These are phyloP conservation scores for Drosophila neotestacea DNA, from an alignment of 2,888 invertebrate species.

Conservation along the genomic window DNA sequence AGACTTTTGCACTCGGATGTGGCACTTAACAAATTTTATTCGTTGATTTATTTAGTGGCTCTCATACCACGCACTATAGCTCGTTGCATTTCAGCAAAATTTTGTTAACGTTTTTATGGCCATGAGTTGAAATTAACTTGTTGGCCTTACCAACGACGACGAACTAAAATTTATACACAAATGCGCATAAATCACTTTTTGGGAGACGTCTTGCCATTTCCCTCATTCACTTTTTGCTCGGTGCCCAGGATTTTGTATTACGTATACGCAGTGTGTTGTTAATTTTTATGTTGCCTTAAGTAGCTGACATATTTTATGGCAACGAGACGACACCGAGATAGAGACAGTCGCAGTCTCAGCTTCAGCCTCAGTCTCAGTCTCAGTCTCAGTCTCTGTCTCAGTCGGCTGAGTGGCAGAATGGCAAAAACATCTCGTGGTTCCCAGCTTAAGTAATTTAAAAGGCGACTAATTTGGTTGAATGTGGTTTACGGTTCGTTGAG, in stretches of 20 bases:
- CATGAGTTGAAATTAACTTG: slow-evolving; percentile 61
- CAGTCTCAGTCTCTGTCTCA: background rate
- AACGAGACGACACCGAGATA: slow-evolving; percentile 18
- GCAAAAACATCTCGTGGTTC: background rate
- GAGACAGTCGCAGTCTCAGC: background rate
- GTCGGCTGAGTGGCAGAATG: background rate
- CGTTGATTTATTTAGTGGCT: slow-evolving; percentile 64
- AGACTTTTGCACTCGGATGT: slow-evolving; percentile 30
- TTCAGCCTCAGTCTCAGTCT: background rate
- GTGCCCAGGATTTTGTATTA: slow-evolving; percentile 31
- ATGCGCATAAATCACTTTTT: slow-evolving; percentile 62
- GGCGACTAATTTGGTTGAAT: slow-evolving; percentile 55
- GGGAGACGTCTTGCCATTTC: slow-evolving; percentile 3
- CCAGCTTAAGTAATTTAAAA: slow-evolving; percentile 60
- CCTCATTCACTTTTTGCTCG: slow-evolving; percentile 9
- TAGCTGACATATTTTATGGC: slow-evolving; percentile 64
- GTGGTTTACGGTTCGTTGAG: slow-evolving; percentile 42
- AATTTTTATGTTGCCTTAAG: slow-evolving; percentile 65
- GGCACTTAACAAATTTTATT: slow-evolving; percentile 42
- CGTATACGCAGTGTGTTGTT: slow-evolving; percentile 63
- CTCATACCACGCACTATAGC: slow-evolving; percentile 10
- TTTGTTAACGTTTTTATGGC: slow-evolving; percentile 66
- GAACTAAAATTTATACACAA: slow-evolving; percentile 60
- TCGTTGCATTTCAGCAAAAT: slow-evolving; percentile 46
- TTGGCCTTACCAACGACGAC: slow-evolving; percentile 21